phyloP scores from a whole-genome alignment of 2,888 invertebrate genomes.

The Rhyacophila evoluta region DNA sequence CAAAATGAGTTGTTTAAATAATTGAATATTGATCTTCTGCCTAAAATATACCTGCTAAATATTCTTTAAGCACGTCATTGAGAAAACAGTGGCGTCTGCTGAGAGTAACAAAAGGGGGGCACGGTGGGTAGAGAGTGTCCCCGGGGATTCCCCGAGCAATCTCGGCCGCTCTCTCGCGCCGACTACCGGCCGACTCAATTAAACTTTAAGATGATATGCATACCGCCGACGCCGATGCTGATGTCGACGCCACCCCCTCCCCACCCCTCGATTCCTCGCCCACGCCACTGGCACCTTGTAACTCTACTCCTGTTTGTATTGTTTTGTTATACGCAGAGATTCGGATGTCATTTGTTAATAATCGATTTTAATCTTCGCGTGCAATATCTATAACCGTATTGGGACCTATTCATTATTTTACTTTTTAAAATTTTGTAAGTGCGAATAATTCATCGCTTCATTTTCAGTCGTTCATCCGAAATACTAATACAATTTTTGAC shows the following conservation, averaged over 20 bases:
- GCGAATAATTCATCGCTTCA: neutral
- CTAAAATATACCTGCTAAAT: too few relatives aligned
- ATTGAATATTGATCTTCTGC: too few relatives aligned
- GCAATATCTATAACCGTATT: too few relatives aligned
- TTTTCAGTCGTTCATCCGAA: neutral
- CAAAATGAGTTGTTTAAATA: too few relatives aligned
- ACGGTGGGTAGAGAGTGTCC: conserved; percentile 56
- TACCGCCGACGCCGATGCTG: conserved; percentile 57
- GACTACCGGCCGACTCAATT: conserved; percentile 73
- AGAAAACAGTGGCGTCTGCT: conserved; percentile 1
- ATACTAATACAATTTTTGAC: neutral
- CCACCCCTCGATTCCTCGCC: neutral
- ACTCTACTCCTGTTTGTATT: neutral
- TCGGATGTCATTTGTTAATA: neutral
- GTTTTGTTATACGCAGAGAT: neutral
- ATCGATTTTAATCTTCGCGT: too few relatives aligned
- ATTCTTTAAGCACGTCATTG: neutral
- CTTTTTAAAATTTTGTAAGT: too few relatives aligned
- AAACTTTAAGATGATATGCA: conserved; percentile 75
- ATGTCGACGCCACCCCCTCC: neutral
- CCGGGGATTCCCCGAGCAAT: conserved; percentile 64
- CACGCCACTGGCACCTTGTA: neutral
- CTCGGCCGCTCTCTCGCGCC: conserved; percentile 65
- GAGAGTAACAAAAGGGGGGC: conserved; percentile 9
- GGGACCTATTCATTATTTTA: too few relatives aligned